These are phyloP conservation scores for Diacarnus erythraeanus DNA, from an alignment of 37 sponge, comb jelly and placozoan genomes.

Conservation along the genomic window DNA sequence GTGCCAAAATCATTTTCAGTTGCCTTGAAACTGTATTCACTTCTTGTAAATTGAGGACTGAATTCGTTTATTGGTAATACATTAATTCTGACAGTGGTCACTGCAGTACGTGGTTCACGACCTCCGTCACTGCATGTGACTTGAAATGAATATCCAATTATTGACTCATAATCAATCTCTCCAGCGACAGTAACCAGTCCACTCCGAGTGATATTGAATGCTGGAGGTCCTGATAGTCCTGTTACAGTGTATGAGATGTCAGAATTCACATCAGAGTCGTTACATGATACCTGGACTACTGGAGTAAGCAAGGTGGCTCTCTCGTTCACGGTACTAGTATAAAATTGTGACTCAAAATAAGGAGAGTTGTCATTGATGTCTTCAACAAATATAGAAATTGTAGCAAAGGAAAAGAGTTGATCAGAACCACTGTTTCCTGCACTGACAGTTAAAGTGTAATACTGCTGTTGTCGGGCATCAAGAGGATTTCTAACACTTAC, in stretches of 20 bases:
- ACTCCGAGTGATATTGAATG: conserved; percentile 47
- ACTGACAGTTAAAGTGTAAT: conserved; percentile 39
- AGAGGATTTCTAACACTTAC: conserved; percentile 24
- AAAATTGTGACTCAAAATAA: conserved; percentile 22
- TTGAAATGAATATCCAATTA: conserved; percentile 15
- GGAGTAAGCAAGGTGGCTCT: neutral
- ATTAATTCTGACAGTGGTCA: conserved; percentile 38
- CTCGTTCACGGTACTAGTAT: conserved; percentile 40
- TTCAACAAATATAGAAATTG: conserved; percentile 31
- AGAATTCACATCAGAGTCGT: conserved; percentile 51
- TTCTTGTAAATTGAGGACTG: conserved; percentile 44
- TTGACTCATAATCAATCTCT: conserved; percentile 44
- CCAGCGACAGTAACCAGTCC: conserved; percentile 38
- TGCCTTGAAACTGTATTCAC: conserved; percentile 27
- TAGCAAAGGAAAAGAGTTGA: conserved; percentile 32
- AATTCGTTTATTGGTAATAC: conserved; percentile 63
- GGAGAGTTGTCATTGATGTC: conserved; percentile 73
- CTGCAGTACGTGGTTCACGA: conserved; percentile 21
- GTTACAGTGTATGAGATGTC: conserved; percentile 37
- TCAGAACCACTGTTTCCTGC: conserved; percentile 41
- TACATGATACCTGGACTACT: conserved; percentile 44
- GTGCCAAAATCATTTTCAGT: conserved; percentile 52
- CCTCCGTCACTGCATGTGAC: conserved; percentile 73
- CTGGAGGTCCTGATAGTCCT: neutral
- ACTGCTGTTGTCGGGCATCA: conserved; percentile 14